Evolutionary conservation across 1,140 invertebrate species (phyloP).

Genomic region (Periplaneta americana): DNA sequence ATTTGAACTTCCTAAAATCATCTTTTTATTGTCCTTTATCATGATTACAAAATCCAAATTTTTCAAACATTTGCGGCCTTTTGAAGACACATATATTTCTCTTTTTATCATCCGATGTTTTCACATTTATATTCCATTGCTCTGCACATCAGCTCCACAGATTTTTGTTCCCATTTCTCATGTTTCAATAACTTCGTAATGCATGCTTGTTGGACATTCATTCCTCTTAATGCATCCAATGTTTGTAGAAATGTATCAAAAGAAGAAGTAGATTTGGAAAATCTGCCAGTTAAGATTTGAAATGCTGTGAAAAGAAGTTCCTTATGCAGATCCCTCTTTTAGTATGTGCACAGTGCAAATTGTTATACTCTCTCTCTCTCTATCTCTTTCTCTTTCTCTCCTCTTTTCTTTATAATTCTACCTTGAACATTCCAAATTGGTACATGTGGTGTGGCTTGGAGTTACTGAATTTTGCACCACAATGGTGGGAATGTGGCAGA

Average conservation of each 20-base stretch:
- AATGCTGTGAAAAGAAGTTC: neutral
- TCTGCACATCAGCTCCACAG: neutral
- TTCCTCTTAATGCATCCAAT: neutral
- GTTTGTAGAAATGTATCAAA: too few relatives aligned
- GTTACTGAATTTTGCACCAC: neutral
- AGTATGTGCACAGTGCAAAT: neutral
- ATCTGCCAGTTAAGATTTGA: too few relatives aligned
- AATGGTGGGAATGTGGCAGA: neutral
- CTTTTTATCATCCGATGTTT: neutral
- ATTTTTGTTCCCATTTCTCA: neutral
- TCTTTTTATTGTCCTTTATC: neutral
- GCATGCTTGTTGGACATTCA: neutral
- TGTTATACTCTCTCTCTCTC: neutral
- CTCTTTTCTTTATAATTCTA: neutral
- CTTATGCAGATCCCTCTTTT: neutral
- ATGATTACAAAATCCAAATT: neutral
- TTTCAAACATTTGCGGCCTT: neutral
- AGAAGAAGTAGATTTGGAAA: too few relatives aligned
- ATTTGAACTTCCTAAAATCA: neutral
- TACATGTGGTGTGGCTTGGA: neutral
- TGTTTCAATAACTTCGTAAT: neutral
- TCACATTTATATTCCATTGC: neutral
- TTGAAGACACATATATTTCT: neutral
- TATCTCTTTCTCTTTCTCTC: neutral
- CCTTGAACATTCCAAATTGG: neutral